Percentiles rank a stretch among this genome's conserved stretches.
phyloP scores from a whole-genome alignment of 23 tunicate genomes.

The Ciona savignyi region DNA sequence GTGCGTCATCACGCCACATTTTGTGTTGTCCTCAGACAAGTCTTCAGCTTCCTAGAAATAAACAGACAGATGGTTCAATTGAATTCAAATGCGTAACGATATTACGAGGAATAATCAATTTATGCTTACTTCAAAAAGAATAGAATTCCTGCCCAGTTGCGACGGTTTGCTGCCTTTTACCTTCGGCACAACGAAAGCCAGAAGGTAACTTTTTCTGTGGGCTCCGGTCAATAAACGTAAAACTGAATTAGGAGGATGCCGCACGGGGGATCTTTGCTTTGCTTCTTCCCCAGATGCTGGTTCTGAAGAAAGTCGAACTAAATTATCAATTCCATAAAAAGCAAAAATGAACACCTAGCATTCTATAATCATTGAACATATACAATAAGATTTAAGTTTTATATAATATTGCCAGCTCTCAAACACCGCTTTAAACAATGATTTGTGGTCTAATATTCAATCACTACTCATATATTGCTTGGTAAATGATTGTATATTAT shows the following conservation, averaged over 20 bases:
- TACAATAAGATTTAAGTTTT: too few relatives aligned
- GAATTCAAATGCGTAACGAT: too few relatives aligned
- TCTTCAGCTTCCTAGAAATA: background rate
- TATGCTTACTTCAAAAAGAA: conserved; percentile 16
- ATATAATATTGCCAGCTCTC: too few relatives aligned
- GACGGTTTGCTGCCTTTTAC: conserved; percentile 46
- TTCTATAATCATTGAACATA: too few relatives aligned
- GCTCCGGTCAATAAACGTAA: conserved; percentile 21
- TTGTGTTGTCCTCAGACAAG: background rate
- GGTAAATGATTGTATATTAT: too few relatives aligned
- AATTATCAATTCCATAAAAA: background rate
- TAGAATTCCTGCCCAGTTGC: conserved; percentile 30
- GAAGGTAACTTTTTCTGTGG: conserved; percentile 40
- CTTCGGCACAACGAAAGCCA: conserved; percentile 42
- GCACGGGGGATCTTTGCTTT: conserved; percentile 2
- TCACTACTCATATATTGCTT: too few relatives aligned
- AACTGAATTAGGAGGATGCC: conserved; percentile 14
- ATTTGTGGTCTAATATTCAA: too few relatives aligned
- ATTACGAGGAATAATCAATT: background rate
- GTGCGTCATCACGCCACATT: conserved; percentile 5
- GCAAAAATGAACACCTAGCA: too few relatives aligned
- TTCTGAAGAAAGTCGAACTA: background rate
- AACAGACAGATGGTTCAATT: too few relatives aligned
- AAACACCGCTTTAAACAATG: too few relatives aligned
- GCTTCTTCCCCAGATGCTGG: background rate